Evolutionary conservation across 23 tunicate genomes (phyloP).

Genomic region (Oikopleura dioica): DNA sequence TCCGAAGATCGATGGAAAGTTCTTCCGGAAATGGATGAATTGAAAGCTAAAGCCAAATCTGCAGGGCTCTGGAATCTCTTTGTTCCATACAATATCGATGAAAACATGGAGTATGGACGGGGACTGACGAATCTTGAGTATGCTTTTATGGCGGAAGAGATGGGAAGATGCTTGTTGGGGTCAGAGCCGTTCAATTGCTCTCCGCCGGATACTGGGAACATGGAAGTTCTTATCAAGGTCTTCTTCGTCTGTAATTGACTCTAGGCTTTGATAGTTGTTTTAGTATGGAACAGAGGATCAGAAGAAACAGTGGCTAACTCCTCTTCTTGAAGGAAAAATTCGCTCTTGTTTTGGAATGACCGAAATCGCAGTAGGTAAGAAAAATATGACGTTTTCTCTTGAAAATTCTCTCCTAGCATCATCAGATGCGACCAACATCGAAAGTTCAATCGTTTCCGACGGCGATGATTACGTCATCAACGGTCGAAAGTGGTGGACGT

Average conservation of each 20-base stretch:
- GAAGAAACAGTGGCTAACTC: constrained; percentile 36
- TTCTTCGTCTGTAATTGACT: too few relatives aligned
- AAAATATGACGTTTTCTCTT: neutral
- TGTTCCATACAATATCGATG: constrained; percentile 34
- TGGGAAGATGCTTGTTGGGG: constrained; percentile 45
- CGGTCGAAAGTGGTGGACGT: constrained; percentile 93
- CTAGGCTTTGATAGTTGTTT: too few relatives aligned
- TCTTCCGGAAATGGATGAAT: constrained; percentile 26
- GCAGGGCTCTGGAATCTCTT: constrained; percentile 61
- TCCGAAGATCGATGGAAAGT: constrained; percentile 26
- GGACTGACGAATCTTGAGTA: constrained; percentile 73
- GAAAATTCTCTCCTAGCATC: constrained; percentile 26
- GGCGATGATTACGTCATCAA: constrained; percentile 41
- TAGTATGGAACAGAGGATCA: constrained; percentile 53
- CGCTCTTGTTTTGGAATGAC: constrained; percentile 77
- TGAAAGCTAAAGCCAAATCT: constrained; percentile 42
- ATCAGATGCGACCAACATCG: constrained; percentile 71
- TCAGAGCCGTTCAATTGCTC: constrained; percentile 81
- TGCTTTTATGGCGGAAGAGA: constrained; percentile 40
- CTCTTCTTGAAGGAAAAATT: constrained; percentile 40
- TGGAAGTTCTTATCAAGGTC: constrained; percentile 52
- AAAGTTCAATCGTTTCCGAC: constrained; percentile 30
- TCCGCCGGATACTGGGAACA: constrained; percentile 89
- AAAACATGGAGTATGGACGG: constrained; percentile 23
- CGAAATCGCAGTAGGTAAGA: constrained; percentile 29